Base-by-base conservation (phyloP, 2,888 invertebrate species). In the Tetanocera ferruginea region DNA sequence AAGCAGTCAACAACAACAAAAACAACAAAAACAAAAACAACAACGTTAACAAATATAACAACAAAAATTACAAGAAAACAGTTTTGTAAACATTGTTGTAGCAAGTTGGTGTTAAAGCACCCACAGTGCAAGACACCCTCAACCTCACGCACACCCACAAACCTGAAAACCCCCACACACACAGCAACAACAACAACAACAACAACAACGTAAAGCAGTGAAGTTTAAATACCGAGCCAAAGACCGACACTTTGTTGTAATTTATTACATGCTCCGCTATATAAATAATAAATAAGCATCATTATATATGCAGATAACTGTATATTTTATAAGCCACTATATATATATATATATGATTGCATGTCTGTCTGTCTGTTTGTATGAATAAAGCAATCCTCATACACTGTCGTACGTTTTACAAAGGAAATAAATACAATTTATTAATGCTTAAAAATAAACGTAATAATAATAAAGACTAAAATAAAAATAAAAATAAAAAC, bases 221-320 rank as follows among this genome's bases (percentile, higher is more conserved):
- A 70, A 74, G 49, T n/a, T 55, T 28, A 64, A 64, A 28, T 55
- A 55, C 37, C 60, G 43, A 60, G 77, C 72, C 76, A 67, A 43
- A 9, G 49, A 57, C 14, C 70, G 19, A 66, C 66, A 66, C 34
- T 34, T 70, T 76, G 69, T 73, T 86, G 86, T 87, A 87, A 87
- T 87, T 87, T 87, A 87, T 87, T 86, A 86, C 83, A 84, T 84
- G 37, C 43, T 60, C 11, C 60, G 43, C 43, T 80, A 81, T 79
- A 82, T 87, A 87, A 87, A 87, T 87, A 87, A 87, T 86, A 86
- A 86, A 85, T 85, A 84, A 85, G 83, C 85, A 84, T 84, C 85
- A 85, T 86, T 84, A 87, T 85, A 85, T 86, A 51, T 71, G 69
- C 79, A 73, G 43, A 70, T 66, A 71, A 64, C 19, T 70, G 74